phyloP scores from a whole-genome alignment of 2,113 vertebrate species.

The Rhabdomys dilectus region DNA sequence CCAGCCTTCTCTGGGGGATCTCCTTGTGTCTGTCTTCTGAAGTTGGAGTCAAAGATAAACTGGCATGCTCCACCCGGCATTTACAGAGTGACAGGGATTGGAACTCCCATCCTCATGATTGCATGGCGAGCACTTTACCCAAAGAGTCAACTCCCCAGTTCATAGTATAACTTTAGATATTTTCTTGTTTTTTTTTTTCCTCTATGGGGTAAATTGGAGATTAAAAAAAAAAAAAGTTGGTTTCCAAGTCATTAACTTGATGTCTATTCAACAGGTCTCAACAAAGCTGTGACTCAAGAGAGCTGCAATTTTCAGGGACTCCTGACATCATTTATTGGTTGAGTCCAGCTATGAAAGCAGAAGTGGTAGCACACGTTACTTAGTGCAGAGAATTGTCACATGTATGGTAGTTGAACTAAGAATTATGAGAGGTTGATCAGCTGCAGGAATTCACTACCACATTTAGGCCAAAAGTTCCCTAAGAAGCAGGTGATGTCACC shows the following conservation, averaged over 20 bases:
- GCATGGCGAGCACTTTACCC: neutral
- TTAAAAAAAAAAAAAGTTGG: neutral
- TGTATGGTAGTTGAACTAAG: neutral
- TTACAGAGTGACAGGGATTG: neutral
- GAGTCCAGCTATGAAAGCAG: neutral
- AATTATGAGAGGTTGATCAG: neutral
- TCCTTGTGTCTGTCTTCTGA: too few species aligned
- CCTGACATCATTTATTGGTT: neutral
- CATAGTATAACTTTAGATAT: neutral
- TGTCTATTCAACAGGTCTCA: neutral
- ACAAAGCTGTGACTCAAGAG: conserved; percentile 6
- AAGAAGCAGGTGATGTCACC: neutral
- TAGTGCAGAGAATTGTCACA: neutral
- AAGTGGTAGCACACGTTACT: neutral
- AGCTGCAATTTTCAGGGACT: neutral
- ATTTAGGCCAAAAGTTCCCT: neutral
- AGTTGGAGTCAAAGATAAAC: neutral
- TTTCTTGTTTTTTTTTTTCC: neutral
- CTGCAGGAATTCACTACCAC: neutral
- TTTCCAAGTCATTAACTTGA: neutral
- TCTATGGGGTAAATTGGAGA: neutral
- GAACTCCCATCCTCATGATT: neutral
- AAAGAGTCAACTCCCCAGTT: neutral
- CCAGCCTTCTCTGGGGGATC: neutral
- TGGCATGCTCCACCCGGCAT: neutral